These are phyloP conservation scores for Steinernema scapterisci DNA, from an alignment of 2,888 invertebrate genomes.

Conservation along the genomic window DNA sequence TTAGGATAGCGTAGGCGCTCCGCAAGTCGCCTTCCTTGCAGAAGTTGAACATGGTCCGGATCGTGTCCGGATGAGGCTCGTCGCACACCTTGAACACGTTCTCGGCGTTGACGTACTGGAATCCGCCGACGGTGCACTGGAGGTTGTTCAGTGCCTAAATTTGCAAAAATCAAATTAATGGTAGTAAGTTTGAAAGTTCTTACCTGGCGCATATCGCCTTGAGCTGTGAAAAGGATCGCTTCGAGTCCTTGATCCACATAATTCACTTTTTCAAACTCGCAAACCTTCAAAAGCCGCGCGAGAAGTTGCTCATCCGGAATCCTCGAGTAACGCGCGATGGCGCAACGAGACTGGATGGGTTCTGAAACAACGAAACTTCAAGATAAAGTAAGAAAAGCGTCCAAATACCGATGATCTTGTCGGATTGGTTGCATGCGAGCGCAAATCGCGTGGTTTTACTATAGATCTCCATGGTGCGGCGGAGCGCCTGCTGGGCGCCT, in stretches of 20 bases:
- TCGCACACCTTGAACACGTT: constrained; percentile 97
- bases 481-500: constrained; percentile 94
- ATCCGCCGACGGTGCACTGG: constrained; percentile 90
- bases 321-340: constrained; percentile 88
- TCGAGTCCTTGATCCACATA: constrained; percentile 90
- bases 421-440: constrained; percentile 94
- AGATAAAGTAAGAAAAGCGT: background rate
- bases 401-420: constrained; percentile 82
- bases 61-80: constrained; percentile 92
- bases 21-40: constrained; percentile 77
- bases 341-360: constrained; percentile 97
- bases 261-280: constrained; percentile 72
- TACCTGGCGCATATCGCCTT: constrained; percentile 93
- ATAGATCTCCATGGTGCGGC: constrained; percentile 97
- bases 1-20: constrained; percentile 71
- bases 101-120: constrained; percentile 84
- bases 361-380: constrained; percentile 71
- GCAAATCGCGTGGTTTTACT: constrained; percentile 96
- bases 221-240: constrained; percentile 95
- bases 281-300: constrained; percentile 78
- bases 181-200: too few species aligned
- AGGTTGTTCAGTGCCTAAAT: constrained; percentile 86
- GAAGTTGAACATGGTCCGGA: constrained; percentile 85
- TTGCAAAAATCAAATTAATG: background rate
- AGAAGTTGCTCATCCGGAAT: constrained; percentile 88